Evolutionary conservation across 2,888 invertebrate species (phyloP).

Genomic region (Cataglyphis livida): DNA sequence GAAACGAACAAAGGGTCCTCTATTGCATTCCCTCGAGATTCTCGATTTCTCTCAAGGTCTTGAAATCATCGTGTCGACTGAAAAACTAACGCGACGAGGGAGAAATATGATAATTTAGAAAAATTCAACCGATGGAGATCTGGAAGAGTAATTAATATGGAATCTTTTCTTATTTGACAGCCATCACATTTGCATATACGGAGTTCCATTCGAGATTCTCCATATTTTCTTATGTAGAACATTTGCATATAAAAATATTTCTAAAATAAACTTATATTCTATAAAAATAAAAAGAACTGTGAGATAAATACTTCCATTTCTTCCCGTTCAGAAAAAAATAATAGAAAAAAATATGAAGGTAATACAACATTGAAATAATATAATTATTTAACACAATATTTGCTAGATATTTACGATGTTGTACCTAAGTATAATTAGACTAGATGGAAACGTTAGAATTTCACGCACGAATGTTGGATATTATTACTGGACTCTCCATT

Average conservation of each 20-base stretch:
- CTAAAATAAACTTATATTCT: background rate
- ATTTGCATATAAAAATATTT: background rate
- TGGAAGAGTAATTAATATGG: constrained; percentile 26
- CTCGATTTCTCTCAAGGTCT: background rate
- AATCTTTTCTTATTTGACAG: constrained; percentile 13
- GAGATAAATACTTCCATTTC: background rate
- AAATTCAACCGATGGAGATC: constrained; percentile 5
- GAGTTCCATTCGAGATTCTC: no score
- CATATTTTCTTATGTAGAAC: background rate
- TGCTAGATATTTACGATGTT: constrained; percentile 8
- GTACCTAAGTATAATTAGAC: background rate
- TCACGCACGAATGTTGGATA: constrained; percentile 18
- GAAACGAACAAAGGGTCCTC: constrained; percentile 36
- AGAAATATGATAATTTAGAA: constrained; percentile 29
- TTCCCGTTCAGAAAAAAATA: background rate
- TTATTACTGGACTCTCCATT: constrained; percentile 35
- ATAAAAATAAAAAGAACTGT: background rate
- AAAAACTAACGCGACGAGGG: background rate
- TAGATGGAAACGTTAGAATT: background rate
- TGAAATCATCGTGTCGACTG: background rate
- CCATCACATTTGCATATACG: background rate
- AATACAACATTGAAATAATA: background rate
- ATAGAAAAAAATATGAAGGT: background rate
- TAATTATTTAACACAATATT: background rate
- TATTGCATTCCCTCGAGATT: constrained; percentile 34